phyloP scores from a whole-genome alignment of 2,888 invertebrate genomes.

The Pyrochroa serraticornis region DNA sequence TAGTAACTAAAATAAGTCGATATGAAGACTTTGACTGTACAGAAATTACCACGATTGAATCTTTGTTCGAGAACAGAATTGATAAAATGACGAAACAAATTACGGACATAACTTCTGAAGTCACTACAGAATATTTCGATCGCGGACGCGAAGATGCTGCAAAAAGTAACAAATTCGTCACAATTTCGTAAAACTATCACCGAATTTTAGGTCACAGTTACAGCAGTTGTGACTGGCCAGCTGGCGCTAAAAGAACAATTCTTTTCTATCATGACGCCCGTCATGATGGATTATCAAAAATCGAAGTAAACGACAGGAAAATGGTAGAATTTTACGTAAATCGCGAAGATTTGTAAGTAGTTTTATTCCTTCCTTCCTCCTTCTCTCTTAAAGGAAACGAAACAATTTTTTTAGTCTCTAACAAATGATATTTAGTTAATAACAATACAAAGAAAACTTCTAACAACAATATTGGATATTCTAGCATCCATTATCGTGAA shows the following conservation, averaged over 20 bases:
- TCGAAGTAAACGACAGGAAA: constrained; percentile 62
- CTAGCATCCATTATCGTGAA: constrained; percentile 53
- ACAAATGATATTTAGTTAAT: too few species aligned
- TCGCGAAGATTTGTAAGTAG: constrained; percentile 59
- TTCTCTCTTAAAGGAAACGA: too few species aligned
- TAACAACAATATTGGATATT: neutral
- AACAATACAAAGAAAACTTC: too few species aligned
- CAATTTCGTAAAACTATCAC: neutral
- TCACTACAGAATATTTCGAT: constrained; percentile 66
- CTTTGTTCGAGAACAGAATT: constrained; percentile 68
- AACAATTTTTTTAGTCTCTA: too few species aligned
- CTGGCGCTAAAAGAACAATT: constrained; percentile 54
- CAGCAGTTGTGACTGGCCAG: constrained; percentile 39
- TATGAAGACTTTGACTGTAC: constrained; percentile 67
- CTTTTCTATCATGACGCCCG: constrained; percentile 66
- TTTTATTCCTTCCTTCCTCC: too few species aligned
- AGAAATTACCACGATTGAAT: constrained; percentile 59
- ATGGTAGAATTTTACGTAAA: constrained; percentile 66
- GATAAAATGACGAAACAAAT: constrained; percentile 67
- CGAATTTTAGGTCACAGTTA: constrained; percentile 56
- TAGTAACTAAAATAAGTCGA: constrained; percentile 67
- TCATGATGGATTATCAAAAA: constrained; percentile 70
- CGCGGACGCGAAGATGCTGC: constrained; percentile 74
- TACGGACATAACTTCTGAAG: constrained; percentile 61
- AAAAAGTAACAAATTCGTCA: constrained; percentile 60